Percentiles rank a stretch among this genome's conserved stretches.
phyloP scores from a whole-genome alignment of 2,113 vertebrate species.

The Takifugu flavidus region DNA sequence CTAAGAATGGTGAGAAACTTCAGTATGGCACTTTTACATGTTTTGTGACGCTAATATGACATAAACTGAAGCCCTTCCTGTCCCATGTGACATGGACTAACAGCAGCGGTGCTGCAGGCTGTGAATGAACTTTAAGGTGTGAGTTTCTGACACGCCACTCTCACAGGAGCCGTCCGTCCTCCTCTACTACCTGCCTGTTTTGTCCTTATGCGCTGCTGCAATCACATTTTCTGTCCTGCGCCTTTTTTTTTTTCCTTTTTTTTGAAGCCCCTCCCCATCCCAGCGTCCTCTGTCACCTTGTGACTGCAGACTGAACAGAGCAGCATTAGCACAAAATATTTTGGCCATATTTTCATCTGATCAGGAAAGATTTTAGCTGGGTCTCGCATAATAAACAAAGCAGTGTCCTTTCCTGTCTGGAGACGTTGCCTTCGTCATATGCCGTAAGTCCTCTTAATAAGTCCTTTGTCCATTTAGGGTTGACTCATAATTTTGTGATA shows the following conservation, averaged over 20 bases:
- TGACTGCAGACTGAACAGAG: slow-evolving; percentile 58
- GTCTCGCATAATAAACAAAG: neutral
- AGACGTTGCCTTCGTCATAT: neutral
- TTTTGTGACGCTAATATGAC: no score
- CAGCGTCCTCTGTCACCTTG: slow-evolving; percentile 68
- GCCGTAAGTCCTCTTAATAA: neutral
- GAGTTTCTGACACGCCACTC: slow-evolving; percentile 30
- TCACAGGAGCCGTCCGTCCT: slow-evolving; percentile 10
- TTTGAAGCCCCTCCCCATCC: slow-evolving; percentile 13
- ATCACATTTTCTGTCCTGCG: slow-evolving; percentile 38
- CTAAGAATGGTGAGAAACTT: no score
- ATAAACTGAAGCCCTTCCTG: no score
- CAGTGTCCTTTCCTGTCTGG: no score
- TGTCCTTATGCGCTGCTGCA: slow-evolving; percentile 52
- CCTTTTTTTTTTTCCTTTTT: slow-evolving; percentile 16
- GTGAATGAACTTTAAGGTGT: slow-evolving; percentile 39
- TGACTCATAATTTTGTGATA: slow-evolving; percentile 42
- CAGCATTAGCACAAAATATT: slow-evolving; percentile 58
- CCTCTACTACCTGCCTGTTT: slow-evolving; percentile 2
- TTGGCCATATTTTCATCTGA: neutral
- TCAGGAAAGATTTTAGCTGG: neutral
- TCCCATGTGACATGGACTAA: neutral
- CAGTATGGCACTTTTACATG: no score
- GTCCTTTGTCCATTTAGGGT: slow-evolving; percentile 17
- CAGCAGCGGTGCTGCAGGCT: slow-evolving; percentile 12